phyloP scores from a whole-genome alignment of 2,797 vertebrate genomes.

The Simalia tracyae region DNA sequence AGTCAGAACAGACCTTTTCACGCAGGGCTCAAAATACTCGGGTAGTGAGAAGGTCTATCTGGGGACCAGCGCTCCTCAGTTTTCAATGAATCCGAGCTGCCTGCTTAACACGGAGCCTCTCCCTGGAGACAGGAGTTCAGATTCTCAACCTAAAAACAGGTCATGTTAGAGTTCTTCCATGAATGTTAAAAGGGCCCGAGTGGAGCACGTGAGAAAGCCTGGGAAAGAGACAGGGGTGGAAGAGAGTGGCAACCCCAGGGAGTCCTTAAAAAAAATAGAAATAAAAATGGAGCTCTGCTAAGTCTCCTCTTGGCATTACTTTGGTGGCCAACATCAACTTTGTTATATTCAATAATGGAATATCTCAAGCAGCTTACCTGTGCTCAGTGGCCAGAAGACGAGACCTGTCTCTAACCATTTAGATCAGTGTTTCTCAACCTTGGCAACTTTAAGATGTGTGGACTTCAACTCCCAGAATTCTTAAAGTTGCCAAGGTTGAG shows the following conservation, averaged over 20 bases:
- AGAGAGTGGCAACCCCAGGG: neutral
- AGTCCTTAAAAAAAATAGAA: neutral
- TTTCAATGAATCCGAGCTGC: slow-evolving; percentile 48
- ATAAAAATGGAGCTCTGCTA: neutral
- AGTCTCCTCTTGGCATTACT: neutral
- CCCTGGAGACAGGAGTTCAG: neutral
- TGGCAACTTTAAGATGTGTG: too few species aligned
- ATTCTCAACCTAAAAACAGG: neutral
- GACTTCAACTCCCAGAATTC: too few species aligned
- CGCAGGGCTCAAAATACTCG: slow-evolving; percentile 31
- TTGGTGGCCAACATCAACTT: neutral
- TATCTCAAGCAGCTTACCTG: too few species aligned
- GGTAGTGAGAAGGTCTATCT: slow-evolving; percentile 56
- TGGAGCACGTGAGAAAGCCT: accelerated
- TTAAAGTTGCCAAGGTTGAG: too few species aligned
- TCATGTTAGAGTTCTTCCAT: slow-evolving; percentile 11
- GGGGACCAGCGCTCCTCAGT: slow-evolving; percentile 31
- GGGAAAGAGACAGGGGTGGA: accelerated
- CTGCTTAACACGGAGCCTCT: neutral
- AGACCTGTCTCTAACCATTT: too few species aligned
- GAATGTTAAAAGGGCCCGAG: neutral
- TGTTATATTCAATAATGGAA: neutral
- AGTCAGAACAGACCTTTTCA: slow-evolving; percentile 42
- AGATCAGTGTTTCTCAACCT: too few species aligned
- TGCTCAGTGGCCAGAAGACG: too few species aligned